A percentile compares a stretch with the other conserved stretches of the same genome.
phyloP scores from a whole-genome alignment of 2,797 vertebrate genomes.

The Cottoperca gobio region DNA sequence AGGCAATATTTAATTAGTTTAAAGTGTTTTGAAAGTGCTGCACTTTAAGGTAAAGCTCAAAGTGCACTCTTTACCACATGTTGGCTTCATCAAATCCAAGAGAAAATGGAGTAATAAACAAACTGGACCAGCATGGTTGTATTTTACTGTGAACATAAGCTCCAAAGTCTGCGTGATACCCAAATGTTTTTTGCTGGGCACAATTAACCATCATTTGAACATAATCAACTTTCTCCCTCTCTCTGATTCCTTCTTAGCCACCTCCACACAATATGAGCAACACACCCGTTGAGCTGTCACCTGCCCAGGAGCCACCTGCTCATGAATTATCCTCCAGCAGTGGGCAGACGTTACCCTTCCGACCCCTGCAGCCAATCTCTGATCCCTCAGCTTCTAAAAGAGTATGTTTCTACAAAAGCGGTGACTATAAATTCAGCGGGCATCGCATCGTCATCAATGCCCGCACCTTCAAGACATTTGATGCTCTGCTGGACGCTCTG shows the following conservation, averaged over 20 bases:
- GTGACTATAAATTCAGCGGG: conserved; percentile 92
- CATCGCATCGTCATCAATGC: conserved; percentile 92
- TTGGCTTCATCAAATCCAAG: not conserved
- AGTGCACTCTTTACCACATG: not conserved
- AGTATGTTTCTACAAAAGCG: conserved; percentile 97
- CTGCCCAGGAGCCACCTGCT: conserved; percentile 80
- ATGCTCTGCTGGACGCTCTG: conserved; percentile 92
- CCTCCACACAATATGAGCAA: conserved; percentile 85
- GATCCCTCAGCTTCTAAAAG: conserved; percentile 89
- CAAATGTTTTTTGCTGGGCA: not conserved
- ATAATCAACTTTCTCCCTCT: not conserved
- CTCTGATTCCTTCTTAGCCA: conserved; percentile 40
- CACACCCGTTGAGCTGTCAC: conserved; percentile 81
- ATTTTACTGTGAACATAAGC: not conserved
- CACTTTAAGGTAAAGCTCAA: not conserved
- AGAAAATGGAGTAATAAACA: not conserved
- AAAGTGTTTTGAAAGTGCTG: not conserved
- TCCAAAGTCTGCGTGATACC: not conserved
- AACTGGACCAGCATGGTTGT: not conserved
- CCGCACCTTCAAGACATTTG: conserved; percentile 95
- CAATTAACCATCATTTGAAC: not conserved
- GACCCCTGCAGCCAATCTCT: conserved; percentile 69
- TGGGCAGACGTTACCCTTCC: conserved; percentile 74
- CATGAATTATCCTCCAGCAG: conserved; percentile 81
- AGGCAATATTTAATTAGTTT: not conserved